Base-by-base conservation (phyloP, 2,797 vertebrate genomes). In the Balearica regulorum region DNA sequence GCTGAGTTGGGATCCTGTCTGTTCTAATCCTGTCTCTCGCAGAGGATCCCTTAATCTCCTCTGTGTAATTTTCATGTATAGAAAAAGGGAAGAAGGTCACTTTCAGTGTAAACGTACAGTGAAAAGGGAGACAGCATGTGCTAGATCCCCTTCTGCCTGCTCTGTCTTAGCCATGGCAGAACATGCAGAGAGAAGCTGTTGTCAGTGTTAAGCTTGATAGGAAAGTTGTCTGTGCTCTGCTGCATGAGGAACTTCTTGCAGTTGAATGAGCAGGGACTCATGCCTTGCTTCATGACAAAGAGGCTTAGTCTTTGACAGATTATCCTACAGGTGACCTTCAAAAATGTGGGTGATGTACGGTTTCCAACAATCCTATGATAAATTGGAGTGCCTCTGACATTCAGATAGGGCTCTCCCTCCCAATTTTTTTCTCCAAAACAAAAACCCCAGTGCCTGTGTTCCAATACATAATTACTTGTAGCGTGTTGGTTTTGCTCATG, bases 331-430 rank as follows among this genome's bases (percentile, higher is more conserved):
- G 24, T 89, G 61, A 60, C 29, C 46, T 44, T 54, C 21, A 44
- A 33, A 83, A 71, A 55, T 16, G 13, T 5, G 13, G 7, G 19
- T 54, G 54, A 26, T 0, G 1, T 24, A 5, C 0, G 0, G 22
- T 35, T 81, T 87, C 31, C 22, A n/a, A 6, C 22, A 19, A 9
- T 35, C 22, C 21, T 41, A 0, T 49, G 48, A 26, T 62, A 64
- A 43, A 43, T 5, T 33, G 31, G 37, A 71, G n/a, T 2, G 1
- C 39, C 8, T 29, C 46, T 69, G 77, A 21, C 4, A 5, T 54
- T 51, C 48, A 21, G 17, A 18, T 16, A 24, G 25, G 19, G 29
- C 16, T 25, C 19, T 71, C 24, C 21, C 11, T 80, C 21, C 35
- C 24, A 37, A 60, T 37, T 75, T 18, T 49, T 85, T 81, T 10